These are phyloP conservation scores for Polyploca ridens DNA, from an alignment of 2,888 invertebrate genomes.

Conservation along the genomic window DNA sequence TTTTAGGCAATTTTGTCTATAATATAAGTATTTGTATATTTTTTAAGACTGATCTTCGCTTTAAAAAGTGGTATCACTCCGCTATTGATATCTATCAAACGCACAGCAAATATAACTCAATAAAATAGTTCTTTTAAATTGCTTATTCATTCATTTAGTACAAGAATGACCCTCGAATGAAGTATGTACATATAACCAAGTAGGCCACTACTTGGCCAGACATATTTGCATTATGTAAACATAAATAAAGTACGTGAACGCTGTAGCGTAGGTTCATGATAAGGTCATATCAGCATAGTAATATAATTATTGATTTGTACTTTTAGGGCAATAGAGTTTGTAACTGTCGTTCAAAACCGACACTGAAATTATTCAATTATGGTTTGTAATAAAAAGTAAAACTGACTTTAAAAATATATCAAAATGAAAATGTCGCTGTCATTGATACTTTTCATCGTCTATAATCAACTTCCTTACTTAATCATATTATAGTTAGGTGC, in stretches of 20 bases:
- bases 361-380: too few species aligned
- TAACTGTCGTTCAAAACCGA: too few species aligned
- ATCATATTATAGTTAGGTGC: too few species aligned
- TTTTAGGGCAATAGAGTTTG: not conserved
- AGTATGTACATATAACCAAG: conserved; percentile 40
- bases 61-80: not conserved
- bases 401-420: too few species aligned
- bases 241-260: conserved; percentile 15
- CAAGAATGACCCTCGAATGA: conserved; percentile 32
- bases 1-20: too few species aligned
- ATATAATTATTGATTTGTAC: not conserved
- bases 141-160: conserved; percentile 6
- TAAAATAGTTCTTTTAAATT: not conserved
- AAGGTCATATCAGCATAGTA: not conserved
- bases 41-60: too few species aligned
- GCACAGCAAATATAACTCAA: not conserved
- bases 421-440: too few species aligned
- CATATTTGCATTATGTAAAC: conserved; percentile 37
- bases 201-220: conserved; percentile 36
- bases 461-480: too few species aligned
- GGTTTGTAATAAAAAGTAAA: too few species aligned
- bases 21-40: too few species aligned
- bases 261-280: not conserved
- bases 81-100: not conserved
- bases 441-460: too few species aligned